These are phyloP conservation scores for Podocnemis expansa DNA, from an alignment of 2,113 vertebrate genomes.

Conservation along the genomic window DNA sequence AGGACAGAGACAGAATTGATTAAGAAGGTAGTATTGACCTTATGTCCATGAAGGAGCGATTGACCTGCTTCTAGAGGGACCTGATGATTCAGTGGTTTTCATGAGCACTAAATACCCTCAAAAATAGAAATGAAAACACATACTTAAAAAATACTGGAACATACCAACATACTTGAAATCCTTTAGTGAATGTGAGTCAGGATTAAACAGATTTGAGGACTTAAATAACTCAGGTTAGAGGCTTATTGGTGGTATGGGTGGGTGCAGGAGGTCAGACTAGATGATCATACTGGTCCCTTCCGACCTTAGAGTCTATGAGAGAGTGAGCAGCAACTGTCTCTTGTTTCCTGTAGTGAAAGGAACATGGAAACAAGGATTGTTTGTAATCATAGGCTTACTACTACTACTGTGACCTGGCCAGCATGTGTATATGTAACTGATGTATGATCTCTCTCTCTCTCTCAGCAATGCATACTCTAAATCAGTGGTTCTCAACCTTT, in stretches of 20 bases:
- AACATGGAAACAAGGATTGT: background rate
- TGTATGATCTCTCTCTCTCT: background rate
- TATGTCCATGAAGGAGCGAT: background rate
- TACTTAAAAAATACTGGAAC: background rate
- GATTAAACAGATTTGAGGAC: too few species aligned
- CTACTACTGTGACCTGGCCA: background rate
- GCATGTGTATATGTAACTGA: background rate
- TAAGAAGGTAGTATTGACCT: background rate
- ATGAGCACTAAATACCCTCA: background rate
- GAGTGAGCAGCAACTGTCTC: background rate
- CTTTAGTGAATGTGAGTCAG: background rate
- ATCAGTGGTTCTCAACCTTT: too few species aligned
- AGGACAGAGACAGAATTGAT: background rate
- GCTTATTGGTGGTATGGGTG: too few species aligned
- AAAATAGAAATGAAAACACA: background rate
- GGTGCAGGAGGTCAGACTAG: too few species aligned
- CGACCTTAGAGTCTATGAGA: too few species aligned
- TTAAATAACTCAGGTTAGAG: too few species aligned
- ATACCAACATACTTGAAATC: background rate
- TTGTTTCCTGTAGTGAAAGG: background rate
- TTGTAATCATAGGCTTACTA: background rate
- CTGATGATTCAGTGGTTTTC: background rate
- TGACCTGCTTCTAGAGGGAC: background rate
- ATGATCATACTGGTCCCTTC: too few species aligned
- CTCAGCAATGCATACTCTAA: rapidly evolving